Conservation (phyloP, 2,888 invertebrate species). For the Ypsolopha scabrella region DNA sequence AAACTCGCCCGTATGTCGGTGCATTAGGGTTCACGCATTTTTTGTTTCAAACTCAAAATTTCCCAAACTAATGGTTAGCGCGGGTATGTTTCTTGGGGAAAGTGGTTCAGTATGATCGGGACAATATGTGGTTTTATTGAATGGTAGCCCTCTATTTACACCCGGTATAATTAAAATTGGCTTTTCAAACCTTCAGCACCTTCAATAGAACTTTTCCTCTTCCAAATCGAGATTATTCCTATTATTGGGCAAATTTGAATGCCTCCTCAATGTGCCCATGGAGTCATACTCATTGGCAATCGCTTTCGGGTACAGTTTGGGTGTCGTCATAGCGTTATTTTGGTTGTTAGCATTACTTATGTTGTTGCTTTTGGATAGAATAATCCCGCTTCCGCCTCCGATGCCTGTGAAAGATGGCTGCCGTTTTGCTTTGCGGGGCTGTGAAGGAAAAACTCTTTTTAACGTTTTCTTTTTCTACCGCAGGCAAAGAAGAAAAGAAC, state of each 20-base stretch:
- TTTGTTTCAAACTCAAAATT: no score
- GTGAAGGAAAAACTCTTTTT: constrained; percentile 10
- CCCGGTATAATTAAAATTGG: background rate
- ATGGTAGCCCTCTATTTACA: no score
- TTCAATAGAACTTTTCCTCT: constrained; percentile 76
- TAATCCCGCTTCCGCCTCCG: constrained; percentile 57
- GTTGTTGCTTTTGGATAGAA: constrained; percentile 70
- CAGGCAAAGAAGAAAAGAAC: no score
- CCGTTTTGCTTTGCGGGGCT: constrained; percentile 71
- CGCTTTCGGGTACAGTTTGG: constrained; percentile 77
- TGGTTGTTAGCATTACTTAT: constrained; percentile 73
- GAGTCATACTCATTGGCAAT: constrained; percentile 81
- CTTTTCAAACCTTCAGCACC: background rate
- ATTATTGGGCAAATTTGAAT: constrained; percentile 79
- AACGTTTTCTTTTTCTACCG: background rate
- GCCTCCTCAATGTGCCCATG: constrained; percentile 79
- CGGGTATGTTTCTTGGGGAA: no score
- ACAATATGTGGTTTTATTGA: no score
- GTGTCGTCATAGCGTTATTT: constrained; percentile 68
- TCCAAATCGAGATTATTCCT: constrained; percentile 73
- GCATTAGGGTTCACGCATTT: no score
- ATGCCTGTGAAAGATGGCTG: constrained; percentile 79
- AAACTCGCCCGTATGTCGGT: no score
- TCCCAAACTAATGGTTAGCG: no score
- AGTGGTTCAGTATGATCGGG: no score